Conservation (phyloP, 2,797 vertebrate species). For the Poeciliopsis presidionis region DNA sequence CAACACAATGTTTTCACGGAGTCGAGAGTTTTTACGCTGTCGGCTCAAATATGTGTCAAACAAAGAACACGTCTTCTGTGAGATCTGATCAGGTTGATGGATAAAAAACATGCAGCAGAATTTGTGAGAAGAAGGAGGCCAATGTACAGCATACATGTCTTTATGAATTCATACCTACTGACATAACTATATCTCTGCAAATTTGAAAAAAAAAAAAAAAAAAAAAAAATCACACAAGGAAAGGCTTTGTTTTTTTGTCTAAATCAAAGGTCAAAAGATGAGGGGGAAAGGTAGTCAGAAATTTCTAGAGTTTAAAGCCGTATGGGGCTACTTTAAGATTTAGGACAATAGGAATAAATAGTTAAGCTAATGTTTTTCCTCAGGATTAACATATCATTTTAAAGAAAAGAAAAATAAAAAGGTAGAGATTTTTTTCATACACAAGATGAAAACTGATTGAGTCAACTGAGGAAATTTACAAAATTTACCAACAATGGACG, state of each 20-base stretch:
- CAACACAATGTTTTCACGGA: conserved; percentile 54
- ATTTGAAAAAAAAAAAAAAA: not conserved
- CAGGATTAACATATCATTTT: not conserved
- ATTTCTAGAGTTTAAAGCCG: conserved; percentile 6
- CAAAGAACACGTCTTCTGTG: conserved; percentile 51
- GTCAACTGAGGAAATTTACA: not conserved
- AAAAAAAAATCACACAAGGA: not conserved
- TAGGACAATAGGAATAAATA: conserved; percentile 14
- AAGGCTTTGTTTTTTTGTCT: not conserved
- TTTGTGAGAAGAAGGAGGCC: conserved; percentile 60
- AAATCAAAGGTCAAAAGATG: not conserved
- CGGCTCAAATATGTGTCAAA: conserved; percentile 16
- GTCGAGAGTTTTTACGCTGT: conserved; percentile 49
- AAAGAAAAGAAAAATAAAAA: conserved; percentile 4
- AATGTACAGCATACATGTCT: conserved; percentile 47
- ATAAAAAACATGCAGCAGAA: conserved; percentile 49
- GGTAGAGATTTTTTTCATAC: conserved; percentile 2
- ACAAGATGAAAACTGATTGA: conserved; percentile 11
- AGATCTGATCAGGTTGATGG: conserved; percentile 29
- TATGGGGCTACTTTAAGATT: conserved; percentile 10
- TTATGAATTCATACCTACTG: conserved; percentile 39
- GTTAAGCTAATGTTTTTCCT: not conserved
- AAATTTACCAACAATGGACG: not conserved
- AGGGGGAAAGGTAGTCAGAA: not conserved
- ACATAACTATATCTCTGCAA: conserved; percentile 18